Evolutionary conservation across 23 tunicate genomes (phyloP).

Genomic region (Trididemnum miniatum): DNA sequence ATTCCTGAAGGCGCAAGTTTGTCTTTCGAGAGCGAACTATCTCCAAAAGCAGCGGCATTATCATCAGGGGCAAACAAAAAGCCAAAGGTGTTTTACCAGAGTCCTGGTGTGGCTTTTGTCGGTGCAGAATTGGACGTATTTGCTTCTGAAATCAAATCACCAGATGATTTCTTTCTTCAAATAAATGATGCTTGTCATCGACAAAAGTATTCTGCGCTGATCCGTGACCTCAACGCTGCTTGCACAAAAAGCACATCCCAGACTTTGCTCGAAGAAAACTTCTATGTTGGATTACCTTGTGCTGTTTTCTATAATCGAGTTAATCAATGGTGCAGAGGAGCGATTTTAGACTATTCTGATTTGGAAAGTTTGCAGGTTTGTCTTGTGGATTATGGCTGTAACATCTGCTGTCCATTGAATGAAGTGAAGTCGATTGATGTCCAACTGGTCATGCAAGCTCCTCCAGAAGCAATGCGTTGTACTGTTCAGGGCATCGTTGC

Average conservation of each 20-base stretch:
- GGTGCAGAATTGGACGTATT: constrained; percentile 55
- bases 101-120: constrained; percentile 59
- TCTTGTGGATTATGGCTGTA: constrained; percentile 62
- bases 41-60: not conserved
- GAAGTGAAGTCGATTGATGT: constrained; percentile 21
- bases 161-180: constrained; percentile 58
- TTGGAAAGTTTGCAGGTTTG: constrained; percentile 26
- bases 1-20: not conserved
- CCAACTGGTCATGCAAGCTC: constrained; percentile 13
- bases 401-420: not conserved
- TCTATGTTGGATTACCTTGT: constrained; percentile 71
- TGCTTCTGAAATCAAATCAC: constrained; percentile 46
- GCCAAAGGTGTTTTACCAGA: constrained; percentile 31
- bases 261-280: not conserved
- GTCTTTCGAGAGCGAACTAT: not conserved
- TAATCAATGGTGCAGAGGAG: constrained; percentile 54
- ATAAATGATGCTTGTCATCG: constrained; percentile 26
- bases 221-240: not conserved
- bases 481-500: constrained; percentile 55
- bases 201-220: constrained; percentile 19
- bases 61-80: not conserved
- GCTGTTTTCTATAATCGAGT: constrained; percentile 38
- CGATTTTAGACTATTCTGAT: constrained; percentile 40
- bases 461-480: constrained; percentile 72
- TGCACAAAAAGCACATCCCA: not conserved